A percentile compares a stretch with the other conserved stretches of the same genome.
These are phyloP conservation scores for Drosophila austrosaltans DNA, from an alignment of 2,888 invertebrate species.

Conservation along the genomic window DNA sequence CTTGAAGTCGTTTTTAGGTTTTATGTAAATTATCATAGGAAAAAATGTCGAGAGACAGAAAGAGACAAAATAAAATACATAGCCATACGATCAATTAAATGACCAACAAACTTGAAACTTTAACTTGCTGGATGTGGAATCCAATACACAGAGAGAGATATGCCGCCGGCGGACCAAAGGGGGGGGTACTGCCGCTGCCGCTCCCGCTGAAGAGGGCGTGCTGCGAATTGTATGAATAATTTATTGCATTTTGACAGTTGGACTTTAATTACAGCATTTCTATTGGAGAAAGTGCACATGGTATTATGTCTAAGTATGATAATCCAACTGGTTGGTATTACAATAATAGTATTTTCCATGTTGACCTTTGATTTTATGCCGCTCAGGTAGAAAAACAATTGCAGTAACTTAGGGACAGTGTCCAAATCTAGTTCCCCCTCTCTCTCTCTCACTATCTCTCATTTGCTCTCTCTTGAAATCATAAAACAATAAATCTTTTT, in stretches of 20 bases:
- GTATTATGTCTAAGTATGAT: not conserved
- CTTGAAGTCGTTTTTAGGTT: constrained; percentile 36
- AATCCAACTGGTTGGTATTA: not conserved
- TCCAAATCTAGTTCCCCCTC: constrained; percentile 9
- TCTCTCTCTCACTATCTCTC: constrained; percentile 1
- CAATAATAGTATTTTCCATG: constrained; percentile 7
- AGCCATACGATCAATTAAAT: constrained; percentile 52
- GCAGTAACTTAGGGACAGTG: constrained; percentile 27
- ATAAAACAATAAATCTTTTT: constrained; percentile 76
- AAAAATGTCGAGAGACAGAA: constrained; percentile 16
- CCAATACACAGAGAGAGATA: not conserved
- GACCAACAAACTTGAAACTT: constrained; percentile 11
- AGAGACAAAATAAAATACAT: constrained; percentile 11
- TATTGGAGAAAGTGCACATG: constrained; percentile 43
- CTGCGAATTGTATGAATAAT: constrained; percentile 38
- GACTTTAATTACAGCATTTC: constrained; percentile 74
- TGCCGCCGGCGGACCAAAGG: not conserved
- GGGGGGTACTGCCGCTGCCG: not conserved
- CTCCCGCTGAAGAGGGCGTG: constrained; percentile 14
- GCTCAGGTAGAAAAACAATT: constrained; percentile 48
- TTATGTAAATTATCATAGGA: constrained; percentile 66
- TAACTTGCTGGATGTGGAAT: not conserved
- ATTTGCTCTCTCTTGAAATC: constrained; percentile 48
- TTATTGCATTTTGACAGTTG: constrained; percentile 67
- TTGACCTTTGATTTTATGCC: constrained; percentile 46